Conservation (phyloP, 2,888 invertebrate species). For the Tethea ocularis region DNA sequence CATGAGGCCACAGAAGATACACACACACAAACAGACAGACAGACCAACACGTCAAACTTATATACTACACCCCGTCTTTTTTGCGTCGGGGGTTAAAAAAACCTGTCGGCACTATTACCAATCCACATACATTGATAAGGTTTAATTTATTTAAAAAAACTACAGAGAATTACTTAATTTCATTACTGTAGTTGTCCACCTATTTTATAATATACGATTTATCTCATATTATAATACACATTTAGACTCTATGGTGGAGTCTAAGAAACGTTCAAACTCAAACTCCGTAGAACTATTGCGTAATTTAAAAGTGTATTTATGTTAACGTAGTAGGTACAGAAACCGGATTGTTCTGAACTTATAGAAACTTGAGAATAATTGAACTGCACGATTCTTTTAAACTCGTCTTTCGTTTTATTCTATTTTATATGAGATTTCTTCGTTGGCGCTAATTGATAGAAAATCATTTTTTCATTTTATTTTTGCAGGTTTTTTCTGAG, state of each 20-base stretch:
- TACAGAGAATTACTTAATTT: no score
- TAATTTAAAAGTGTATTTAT: constrained; percentile 6
- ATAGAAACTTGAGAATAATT: constrained; percentile 8
- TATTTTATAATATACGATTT: neutral
- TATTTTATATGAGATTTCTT: neutral
- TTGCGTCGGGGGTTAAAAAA: no score
- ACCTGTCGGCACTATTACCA: no score
- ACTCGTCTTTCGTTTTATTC: neutral
- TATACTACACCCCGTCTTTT: no score
- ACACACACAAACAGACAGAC: no score
- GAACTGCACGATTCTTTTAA: constrained; percentile 1
- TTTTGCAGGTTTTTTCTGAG: no score
- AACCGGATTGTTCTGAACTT: constrained; percentile 6
- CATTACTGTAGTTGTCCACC: no score
- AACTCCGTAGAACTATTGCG: neutral
- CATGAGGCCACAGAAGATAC: no score
- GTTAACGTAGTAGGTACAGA: neutral
- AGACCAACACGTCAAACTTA: no score
- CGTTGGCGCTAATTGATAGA: neutral
- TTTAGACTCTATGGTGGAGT: neutral
- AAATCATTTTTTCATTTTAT: neutral
- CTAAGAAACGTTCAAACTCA: neutral
- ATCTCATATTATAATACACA: no score
- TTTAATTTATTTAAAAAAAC: no score
- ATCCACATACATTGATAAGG: no score